Evolutionary conservation across 2,888 invertebrate genomes (phyloP).

Genomic region (Sarcophaga rosellei): DNA sequence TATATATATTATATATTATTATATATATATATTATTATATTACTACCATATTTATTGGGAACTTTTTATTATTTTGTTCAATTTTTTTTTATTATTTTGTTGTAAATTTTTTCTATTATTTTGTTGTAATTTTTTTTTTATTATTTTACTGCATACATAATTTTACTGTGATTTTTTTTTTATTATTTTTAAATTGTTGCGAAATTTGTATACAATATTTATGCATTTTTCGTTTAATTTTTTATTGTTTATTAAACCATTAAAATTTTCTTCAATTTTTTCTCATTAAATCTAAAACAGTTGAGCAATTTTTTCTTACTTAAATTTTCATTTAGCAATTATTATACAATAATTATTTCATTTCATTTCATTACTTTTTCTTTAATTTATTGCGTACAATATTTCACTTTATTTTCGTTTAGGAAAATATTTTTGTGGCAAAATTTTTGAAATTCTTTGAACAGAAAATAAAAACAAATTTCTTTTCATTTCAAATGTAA

Average conservation of each 20-base stretch:
- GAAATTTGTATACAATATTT: no score
- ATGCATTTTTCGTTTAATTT: no score
- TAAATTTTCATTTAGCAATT: background rate
- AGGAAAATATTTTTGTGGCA: background rate
- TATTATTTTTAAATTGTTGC: no score
- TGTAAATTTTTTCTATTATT: background rate
- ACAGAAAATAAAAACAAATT: constrained; percentile 21
- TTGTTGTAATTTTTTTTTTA: background rate
- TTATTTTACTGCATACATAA: background rate
- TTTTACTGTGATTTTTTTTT: no score
- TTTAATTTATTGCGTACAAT: background rate
- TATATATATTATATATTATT: no score
- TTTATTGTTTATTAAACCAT: background rate
- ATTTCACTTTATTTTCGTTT: background rate
- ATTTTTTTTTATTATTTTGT: background rate
- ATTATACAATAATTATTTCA: constrained; percentile 1
- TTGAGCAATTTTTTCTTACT: background rate
- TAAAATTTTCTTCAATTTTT: no score
- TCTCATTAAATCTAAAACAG: no score
- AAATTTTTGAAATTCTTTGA: constrained; percentile 57
- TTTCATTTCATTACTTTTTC: background rate
- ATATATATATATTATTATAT: no score
- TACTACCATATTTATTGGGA: no score
- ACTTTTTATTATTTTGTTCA: background rate
- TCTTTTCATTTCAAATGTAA: background rate